Evolutionary conservation across 2,888 invertebrate species (phyloP).

Genomic region (Candidula unifasciata): DNA sequence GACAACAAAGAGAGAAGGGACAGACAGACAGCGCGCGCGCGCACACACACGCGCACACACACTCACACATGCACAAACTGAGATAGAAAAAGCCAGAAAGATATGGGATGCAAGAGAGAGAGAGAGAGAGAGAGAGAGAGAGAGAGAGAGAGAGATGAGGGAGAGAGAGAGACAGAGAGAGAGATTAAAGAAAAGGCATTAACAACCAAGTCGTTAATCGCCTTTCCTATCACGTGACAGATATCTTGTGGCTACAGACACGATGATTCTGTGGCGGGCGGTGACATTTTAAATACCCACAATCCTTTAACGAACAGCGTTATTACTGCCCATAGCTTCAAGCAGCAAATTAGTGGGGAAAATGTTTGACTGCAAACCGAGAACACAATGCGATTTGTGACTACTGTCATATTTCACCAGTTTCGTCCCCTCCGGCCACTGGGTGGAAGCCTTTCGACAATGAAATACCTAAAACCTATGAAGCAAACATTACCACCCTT

Average conservation of each 20-base stretch:
- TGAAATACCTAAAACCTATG: too few species aligned
- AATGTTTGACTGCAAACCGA: conserved; percentile 22
- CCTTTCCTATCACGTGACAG: conserved; percentile 24
- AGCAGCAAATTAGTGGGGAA: conserved; percentile 7
- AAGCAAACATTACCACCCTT: too few species aligned
- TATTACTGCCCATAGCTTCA: not conserved
- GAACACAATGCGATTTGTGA: conserved; percentile 1
- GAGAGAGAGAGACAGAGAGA: not conserved
- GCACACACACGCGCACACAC: too few species aligned
- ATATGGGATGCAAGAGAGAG: too few species aligned
- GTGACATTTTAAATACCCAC: conserved; percentile 24
- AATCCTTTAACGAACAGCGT: conserved; percentile 19
- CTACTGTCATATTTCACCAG: conserved; percentile 14
- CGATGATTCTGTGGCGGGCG: conserved; percentile 1
- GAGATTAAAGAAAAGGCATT: not conserved
- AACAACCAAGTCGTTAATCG: conserved; percentile 36
- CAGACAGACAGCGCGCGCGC: too few species aligned
- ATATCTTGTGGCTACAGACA: conserved; percentile 6
- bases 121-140: too few species aligned
- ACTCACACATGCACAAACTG: too few species aligned
- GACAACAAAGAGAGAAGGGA: too few species aligned
- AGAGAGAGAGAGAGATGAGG: not conserved
- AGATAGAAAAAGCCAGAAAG: too few species aligned
- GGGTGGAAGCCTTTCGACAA: too few species aligned
- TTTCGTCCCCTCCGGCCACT: not conserved